These are phyloP conservation scores for Adelphocoris suturalis DNA, from an alignment of 2,888 invertebrate species.

Conservation along the genomic window DNA sequence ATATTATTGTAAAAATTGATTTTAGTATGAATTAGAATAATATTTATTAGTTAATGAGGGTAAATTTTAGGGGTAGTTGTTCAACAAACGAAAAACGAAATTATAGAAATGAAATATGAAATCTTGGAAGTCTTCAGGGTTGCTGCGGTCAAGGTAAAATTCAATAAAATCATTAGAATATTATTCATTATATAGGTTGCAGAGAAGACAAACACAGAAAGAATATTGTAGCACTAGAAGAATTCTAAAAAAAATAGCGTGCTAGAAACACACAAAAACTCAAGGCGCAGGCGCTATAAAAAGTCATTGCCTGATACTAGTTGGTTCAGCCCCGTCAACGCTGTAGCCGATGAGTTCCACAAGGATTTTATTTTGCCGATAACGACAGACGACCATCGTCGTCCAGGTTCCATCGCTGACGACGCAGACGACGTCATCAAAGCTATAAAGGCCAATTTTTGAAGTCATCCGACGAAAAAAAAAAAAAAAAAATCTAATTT, in stretches of 20 bases:
- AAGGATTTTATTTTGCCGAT: constrained; percentile 93
- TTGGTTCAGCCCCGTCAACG: constrained; percentile 86
- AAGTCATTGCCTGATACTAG: constrained; percentile 82
- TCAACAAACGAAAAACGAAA: background rate
- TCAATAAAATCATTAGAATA: too few relatives aligned
- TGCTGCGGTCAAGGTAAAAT: too few relatives aligned
- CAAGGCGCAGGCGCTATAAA: constrained; percentile 61
- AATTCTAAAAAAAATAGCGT: background rate
- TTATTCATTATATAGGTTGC: background rate
- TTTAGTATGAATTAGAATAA: too few relatives aligned
- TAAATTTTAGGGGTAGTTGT: background rate
- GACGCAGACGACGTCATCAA: constrained; percentile 78
- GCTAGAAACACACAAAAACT: constrained; percentile 40
- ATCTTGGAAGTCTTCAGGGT: too few relatives aligned
- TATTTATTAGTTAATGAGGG: too few relatives aligned
- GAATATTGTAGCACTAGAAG: background rate
- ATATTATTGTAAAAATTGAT: too few relatives aligned
- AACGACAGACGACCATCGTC: constrained; percentile 87
- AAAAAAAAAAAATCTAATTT: too few relatives aligned
- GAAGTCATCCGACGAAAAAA: background rate
- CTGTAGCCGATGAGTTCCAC: constrained; percentile 80
- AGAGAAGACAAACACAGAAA: background rate
- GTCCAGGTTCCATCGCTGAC: constrained; percentile 80
- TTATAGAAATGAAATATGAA: background rate
- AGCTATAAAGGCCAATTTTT: constrained; percentile 68